Conservation (phyloP, 2,888 invertebrate species). For the Cynaeus angustus region DNA sequence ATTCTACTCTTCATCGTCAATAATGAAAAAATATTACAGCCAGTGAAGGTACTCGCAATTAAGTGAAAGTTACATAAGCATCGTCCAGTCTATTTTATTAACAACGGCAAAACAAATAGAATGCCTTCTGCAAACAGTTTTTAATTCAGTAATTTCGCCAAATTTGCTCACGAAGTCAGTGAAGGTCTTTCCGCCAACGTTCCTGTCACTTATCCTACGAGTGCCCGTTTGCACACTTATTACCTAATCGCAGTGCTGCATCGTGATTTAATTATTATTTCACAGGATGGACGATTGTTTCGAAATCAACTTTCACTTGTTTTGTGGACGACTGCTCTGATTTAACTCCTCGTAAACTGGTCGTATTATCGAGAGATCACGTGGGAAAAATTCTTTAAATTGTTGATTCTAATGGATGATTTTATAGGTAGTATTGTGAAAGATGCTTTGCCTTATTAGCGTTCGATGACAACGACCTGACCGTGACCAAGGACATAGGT, state of each 20-base stretch:
- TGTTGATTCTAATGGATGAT: not conserved
- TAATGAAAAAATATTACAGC: constrained; percentile 27
- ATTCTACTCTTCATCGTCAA: constrained; percentile 14
- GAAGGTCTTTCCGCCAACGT: too few relatives aligned
- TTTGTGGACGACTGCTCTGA: constrained; percentile 28
- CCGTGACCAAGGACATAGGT: constrained; percentile 20
- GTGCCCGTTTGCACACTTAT: constrained; percentile 9
- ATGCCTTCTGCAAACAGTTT: constrained; percentile 9
- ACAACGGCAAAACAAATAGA: constrained; percentile 29
- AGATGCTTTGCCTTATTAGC: constrained; percentile 3
- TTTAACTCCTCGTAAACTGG: constrained; percentile 27
- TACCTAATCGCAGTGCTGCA: not conserved
- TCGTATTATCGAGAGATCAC: constrained; percentile 10
- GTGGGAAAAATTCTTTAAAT: constrained; percentile 22
- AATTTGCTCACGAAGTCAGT: not conserved
- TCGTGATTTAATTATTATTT: constrained; percentile 31
- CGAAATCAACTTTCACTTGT: constrained; percentile 39
- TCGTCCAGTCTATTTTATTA: constrained; percentile 24
- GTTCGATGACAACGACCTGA: not conserved
- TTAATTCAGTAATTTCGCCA: constrained; percentile 2
- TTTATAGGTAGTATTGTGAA: constrained; percentile 9
- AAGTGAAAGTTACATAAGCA: constrained; percentile 36
- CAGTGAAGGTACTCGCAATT: constrained; percentile 33
- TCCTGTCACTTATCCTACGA: not conserved
- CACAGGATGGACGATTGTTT: constrained; percentile 36